Percentiles rank a stretch among this genome's conserved stretches.
phyloP scores from a whole-genome alignment of 2,888 invertebrate genomes.

The Ophion ellenae region DNA sequence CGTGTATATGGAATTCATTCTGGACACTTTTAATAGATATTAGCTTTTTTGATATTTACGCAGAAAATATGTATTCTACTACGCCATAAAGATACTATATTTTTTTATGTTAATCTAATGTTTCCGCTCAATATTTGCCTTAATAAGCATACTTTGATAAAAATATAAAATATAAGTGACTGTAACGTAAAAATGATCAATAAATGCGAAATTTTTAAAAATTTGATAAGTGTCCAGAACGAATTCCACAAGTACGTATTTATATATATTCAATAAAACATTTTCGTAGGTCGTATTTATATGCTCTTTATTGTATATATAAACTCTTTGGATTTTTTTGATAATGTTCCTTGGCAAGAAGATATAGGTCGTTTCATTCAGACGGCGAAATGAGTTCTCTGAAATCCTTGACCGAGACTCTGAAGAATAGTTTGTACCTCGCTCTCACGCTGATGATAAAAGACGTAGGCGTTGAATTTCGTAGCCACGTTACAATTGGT shows the following conservation, averaged over 20 bases:
- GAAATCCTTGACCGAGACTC: constrained; percentile 85
- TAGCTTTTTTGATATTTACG: no score
- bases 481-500: constrained; percentile 84
- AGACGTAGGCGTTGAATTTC: constrained; percentile 84
- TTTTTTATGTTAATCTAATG: no score
- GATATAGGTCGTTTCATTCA: constrained; percentile 70
- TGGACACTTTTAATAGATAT: no score
- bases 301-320: constrained; percentile 7
- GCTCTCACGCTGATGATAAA: constrained; percentile 82
- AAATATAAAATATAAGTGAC: no score
- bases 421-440: constrained; percentile 84
- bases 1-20: no score
- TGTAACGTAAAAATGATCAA: no score
- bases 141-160: no score
- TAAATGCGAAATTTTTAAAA: no score
- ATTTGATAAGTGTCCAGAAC: not conserved
- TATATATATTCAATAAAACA: not conserved
- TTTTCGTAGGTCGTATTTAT: not conserved
- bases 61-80: no score
- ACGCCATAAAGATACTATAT: no score
- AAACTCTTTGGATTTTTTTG: constrained; percentile 15
- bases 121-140: no score
- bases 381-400: constrained; percentile 85
- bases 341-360: constrained; percentile 45
- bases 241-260: not conserved